These are phyloP conservation scores for Dromococcyx pavoninus DNA, from an alignment of 2,797 vertebrate species.

Conservation along the genomic window DNA sequence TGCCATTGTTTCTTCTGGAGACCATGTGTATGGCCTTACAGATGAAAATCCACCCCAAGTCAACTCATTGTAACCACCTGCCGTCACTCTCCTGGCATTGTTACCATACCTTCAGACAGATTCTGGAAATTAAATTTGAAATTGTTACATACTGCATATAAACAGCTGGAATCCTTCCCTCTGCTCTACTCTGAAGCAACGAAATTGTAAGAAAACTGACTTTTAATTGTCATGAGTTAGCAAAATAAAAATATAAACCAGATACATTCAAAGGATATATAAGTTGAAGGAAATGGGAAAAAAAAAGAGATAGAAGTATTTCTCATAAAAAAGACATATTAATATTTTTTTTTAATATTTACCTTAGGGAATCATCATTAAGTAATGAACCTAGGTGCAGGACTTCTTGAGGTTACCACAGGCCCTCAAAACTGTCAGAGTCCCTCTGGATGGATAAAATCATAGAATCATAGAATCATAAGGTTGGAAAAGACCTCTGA, in stretches of 20 bases:
- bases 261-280: neutral
- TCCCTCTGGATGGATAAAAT: no score
- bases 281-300: neutral
- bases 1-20: neutral
- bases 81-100: constrained; percentile 40
- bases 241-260: constrained; percentile 24
- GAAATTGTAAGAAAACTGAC: constrained; percentile 58
- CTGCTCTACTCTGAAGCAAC: constrained; percentile 62
- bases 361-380: neutral
- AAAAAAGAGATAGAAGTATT: neutral
- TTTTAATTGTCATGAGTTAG: constrained; percentile 61
- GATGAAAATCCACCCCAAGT: neutral
- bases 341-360: neutral
- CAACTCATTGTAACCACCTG: neutral
- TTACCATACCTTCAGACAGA: constrained; percentile 55
- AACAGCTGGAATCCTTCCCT: constrained; percentile 71
- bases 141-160: constrained; percentile 68
- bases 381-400: no score
- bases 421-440: no score
- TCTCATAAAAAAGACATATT: neutral
- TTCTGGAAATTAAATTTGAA: constrained; percentile 74
- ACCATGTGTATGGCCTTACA: neutral
- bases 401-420: no score
- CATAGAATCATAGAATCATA: no score
- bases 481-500: no score